A percentile compares a stretch with the other conserved stretches of the same genome.
Evolutionary conservation across 2,797 vertebrate species (phyloP).

Genomic region (Tarsius wallacei): DNA sequence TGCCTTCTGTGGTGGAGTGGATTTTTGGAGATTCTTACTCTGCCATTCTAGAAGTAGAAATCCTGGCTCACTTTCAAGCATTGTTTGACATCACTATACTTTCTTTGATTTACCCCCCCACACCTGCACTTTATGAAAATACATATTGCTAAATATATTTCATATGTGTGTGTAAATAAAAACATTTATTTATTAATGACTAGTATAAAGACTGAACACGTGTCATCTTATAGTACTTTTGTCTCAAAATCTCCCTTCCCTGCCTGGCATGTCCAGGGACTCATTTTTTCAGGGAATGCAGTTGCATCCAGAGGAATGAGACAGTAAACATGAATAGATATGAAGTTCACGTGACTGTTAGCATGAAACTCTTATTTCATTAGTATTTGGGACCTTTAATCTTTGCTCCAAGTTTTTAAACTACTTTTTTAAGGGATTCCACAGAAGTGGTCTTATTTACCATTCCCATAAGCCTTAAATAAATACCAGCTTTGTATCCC

Average conservation of each 20-base stretch:
- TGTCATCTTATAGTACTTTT: not conserved
- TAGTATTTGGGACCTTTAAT: not conserved
- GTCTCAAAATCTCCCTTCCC: not conserved
- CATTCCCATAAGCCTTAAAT: constrained; percentile 38
- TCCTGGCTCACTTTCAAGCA: not conserved
- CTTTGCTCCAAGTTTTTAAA: constrained; percentile 39
- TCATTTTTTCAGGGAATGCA: not conserved
- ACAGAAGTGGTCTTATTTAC: constrained; percentile 32
- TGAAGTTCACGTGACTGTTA: not conserved
- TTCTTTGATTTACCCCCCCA: too few relatives aligned
- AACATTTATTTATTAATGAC: not conserved
- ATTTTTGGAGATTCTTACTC: not conserved
- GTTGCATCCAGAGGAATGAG: not conserved
- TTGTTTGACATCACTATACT: not conserved
- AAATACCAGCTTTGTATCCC: constrained; percentile 60
- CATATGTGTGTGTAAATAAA: not conserved
- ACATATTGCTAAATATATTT: not conserved
- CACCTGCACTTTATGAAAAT: not conserved
- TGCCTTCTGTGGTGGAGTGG: not conserved
- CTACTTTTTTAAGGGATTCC: constrained; percentile 27
- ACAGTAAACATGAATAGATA: not conserved
- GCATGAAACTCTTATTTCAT: not conserved
- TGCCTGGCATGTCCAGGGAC: not conserved
- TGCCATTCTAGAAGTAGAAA: not conserved
- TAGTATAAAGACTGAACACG: not conserved